A percentile compares a stretch with the other conserved stretches of the same genome.
Conservation (phyloP, 2,113 vertebrate genomes). For the Alces alces region DNA sequence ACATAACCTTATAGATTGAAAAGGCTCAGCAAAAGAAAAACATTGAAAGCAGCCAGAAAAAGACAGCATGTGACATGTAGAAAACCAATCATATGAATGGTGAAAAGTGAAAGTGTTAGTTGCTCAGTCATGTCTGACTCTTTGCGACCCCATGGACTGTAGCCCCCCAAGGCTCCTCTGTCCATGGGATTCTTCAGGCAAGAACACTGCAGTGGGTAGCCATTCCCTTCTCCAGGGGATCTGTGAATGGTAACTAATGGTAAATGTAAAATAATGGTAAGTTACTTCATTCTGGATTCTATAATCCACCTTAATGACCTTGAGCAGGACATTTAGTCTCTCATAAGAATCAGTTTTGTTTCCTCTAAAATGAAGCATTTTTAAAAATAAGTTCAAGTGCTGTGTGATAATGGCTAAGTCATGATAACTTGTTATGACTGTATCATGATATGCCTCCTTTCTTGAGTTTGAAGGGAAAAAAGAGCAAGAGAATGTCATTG, state of each 20-base stretch:
- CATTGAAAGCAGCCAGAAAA: neutral
- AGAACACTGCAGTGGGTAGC: neutral
- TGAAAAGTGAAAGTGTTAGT: neutral
- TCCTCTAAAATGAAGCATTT: neutral
- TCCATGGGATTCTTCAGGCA: neutral
- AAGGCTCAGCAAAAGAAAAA: neutral
- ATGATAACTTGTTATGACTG: neutral
- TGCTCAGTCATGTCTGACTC: neutral
- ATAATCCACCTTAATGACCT: neutral
- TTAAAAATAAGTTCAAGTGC: neutral
- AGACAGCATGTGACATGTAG: neutral
- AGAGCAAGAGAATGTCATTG: neutral
- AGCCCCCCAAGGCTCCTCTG: neutral
- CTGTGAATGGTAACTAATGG: neutral
- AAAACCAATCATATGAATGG: neutral
- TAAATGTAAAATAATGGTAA: neutral
- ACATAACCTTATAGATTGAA: neutral
- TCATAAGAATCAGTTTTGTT: neutral
- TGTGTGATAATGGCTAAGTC: neutral
- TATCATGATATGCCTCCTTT: neutral
- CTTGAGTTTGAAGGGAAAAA: neutral
- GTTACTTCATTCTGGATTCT: neutral
- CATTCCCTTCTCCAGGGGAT: neutral
- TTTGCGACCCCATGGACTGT: neutral
- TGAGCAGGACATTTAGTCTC: neutral